phyloP scores from a whole-genome alignment of 2,888 invertebrate species.

The Pachydiplax longipennis region DNA sequence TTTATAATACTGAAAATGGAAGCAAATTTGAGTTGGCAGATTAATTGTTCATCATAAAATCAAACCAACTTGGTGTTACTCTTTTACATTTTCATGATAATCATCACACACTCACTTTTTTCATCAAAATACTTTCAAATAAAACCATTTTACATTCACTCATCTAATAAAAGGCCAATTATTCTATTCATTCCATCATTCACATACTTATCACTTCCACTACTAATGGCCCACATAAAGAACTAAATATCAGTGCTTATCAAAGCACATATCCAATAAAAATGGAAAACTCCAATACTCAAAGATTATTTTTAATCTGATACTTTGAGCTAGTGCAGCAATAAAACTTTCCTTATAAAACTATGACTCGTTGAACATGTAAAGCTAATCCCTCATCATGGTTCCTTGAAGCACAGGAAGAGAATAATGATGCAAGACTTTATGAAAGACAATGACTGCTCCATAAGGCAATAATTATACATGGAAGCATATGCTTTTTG shows the following conservation, averaged over 20 bases:
- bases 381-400: conserved; percentile 41
- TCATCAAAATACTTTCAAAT: conserved; percentile 28
- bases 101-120: background rate
- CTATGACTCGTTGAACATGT: conserved; percentile 44
- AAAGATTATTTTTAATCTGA: conserved; percentile 22
- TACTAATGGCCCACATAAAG: conserved; percentile 20
- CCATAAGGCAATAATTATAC: conserved; percentile 43
- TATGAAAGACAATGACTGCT: conserved; percentile 44
- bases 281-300: conserved; percentile 36
- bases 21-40: conserved; percentile 26
- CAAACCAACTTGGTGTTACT: background rate
- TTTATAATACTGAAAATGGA: conserved; percentile 41
- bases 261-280: conserved; percentile 29
- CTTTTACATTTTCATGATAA: background rate
- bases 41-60: conserved; percentile 14
- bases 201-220: background rate
- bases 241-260: conserved; percentile 31
- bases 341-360: conserved; percentile 44
- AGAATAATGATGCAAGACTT: conserved; percentile 44
- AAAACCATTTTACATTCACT: conserved; percentile 26
- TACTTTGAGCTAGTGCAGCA: conserved; percentile 42
- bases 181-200: background rate
- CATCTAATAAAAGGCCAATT: background rate
- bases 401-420: conserved; percentile 41
- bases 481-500: conserved; percentile 43